phyloP scores from a whole-genome alignment of 2,888 invertebrate genomes.

The Arenicola marina region DNA sequence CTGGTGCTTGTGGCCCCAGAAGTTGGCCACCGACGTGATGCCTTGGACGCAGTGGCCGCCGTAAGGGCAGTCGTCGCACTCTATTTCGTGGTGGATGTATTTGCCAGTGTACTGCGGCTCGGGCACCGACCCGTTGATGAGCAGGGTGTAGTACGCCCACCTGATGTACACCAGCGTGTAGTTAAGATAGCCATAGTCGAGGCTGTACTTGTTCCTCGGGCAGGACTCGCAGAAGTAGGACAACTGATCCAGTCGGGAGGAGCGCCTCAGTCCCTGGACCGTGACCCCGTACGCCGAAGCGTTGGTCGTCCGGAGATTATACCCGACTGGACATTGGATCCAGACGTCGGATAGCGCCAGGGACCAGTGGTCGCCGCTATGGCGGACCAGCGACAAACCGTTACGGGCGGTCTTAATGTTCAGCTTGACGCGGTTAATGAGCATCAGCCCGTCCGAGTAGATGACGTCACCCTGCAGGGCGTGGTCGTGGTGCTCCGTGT shows the following conservation, averaged over 20 bases:
- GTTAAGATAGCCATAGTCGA: slow-evolving; percentile 36
- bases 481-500: slow-evolving; percentile 23
- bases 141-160: slow-evolving; percentile 32
- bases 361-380: slow-evolving; percentile 35
- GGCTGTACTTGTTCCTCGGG: slow-evolving; percentile 35
- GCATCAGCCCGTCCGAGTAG: slow-evolving; percentile 33
- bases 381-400: slow-evolving; percentile 30
- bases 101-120: slow-evolving; percentile 29
- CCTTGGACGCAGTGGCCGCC: slow-evolving; percentile 35
- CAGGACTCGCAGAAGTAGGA: slow-evolving; percentile 37
- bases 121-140: slow-evolving; percentile 33
- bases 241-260: slow-evolving; percentile 31
- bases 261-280: slow-evolving; percentile 22
- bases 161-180: slow-evolving; percentile 30
- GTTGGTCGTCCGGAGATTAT: slow-evolving; percentile 31
- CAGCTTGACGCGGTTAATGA: slow-evolving; percentile 23
- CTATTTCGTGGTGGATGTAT: slow-evolving; percentile 32
- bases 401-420: slow-evolving; percentile 23
- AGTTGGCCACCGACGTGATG: slow-evolving; percentile 34
- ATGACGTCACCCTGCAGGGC: slow-evolving; percentile 36
- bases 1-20: slow-evolving; percentile 30
- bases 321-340: slow-evolving; percentile 34
- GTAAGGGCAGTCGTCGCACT: slow-evolving; percentile 34
- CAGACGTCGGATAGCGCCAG: slow-evolving; percentile 33
- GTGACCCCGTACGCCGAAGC: slow-evolving; percentile 35